Evolutionary conservation across 2,113 vertebrate genomes (phyloP), one percentile per base, ranked within the genome.

Genomic region (Shinisaurus crocodilurus): DNA sequence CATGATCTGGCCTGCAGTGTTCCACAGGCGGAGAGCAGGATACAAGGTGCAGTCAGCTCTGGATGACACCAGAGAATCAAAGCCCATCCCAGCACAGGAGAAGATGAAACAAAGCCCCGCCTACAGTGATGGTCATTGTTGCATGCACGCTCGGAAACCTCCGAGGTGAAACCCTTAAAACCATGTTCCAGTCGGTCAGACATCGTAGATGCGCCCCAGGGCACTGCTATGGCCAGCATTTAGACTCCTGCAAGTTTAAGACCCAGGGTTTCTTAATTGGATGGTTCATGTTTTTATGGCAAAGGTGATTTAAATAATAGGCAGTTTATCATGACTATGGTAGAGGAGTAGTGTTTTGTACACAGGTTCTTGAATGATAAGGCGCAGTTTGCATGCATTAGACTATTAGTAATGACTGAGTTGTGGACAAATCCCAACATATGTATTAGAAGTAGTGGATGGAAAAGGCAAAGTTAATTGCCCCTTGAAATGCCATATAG

Each of bases 171-270:
- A 15, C 40, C 32, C 10, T 18, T 16, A 43, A 9, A 48, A 63
- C 1, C 1, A 1, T 7, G 27, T 12, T 6, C 37, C 3, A 1
- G 8, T 72, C 20, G 29, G 18, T 20, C 6, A 48, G 5, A 27
- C 10, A 63, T 43, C 82, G n/a, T n/a, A n/a, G n/a, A n/a, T n/a
- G 32, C 40, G 0, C 45, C 37, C 1, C 4, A 83, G 37, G 37
- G 1, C 12, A 60, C 37, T 9, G 12, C 43, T 77, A 37, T 54
- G n/a, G 16, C 6, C 40, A 20, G 1, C n/a, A 3, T 34, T 25
- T 8, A 0, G 6, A 29, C 13, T 16, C 82, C 74, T 1, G n/a
- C 9, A 25, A 15, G 60, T 50, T n/a, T 25, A 67, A 88, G 43
- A 8, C 29, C 65, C 32, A 50, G 32, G 10, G 8, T 37, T 23